Evolutionary conservation across 2,113 vertebrate species (phyloP), one percentile per base, ranked within the genome.

Genomic region (Aphyosemion australe): DNA sequence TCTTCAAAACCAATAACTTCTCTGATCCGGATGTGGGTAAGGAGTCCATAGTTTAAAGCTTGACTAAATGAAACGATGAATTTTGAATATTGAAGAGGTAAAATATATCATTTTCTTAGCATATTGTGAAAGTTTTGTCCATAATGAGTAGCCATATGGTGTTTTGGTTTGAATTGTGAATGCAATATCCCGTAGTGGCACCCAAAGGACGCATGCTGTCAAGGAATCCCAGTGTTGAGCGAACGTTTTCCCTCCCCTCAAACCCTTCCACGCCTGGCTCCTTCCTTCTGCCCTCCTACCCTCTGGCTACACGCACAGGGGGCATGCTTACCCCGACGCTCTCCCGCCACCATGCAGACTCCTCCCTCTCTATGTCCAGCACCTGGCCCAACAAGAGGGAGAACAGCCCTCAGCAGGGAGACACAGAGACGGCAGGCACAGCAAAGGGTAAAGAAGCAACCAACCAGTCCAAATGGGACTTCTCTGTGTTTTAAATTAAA

Each of bases 301-400:
- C 95, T 1, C 85, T 96, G 81, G 31, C 95, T 90, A 13, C 79
- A 5, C 78, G 89, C 71, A 92, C 91, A 4, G 90, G 89, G 75
- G 85, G 45, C 54, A 89, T 92, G 72, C 93, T 93, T 39, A 93
- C 92, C 67, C 93, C 89, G 2, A 65, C 83, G n/a, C 79, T 91
- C 19, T 67, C 86, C 42, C 85, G 89, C n/a, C 86, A 88, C 72
- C 91, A 80, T 11, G 72, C 74, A n/a, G 92, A 93, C 43, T 91
- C 93, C 57, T 67, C 75, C 21, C 86, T 82, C 32, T 90, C 87
- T 69, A 93, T 97, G 90, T 96, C 96, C 61, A 95, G 89, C 87
- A 96, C 95, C 12, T 97, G 96, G 96, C 95, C 95, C 52, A 94
- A 94, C 69, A 94, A 93, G 71, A 93, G 84, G 54, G 92, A 91